A percentile compares a stretch with the other conserved stretches of the same genome.
Evolutionary conservation across 2,113 vertebrate genomes (phyloP).

Genomic region (cat (Felis catus)): DNA sequence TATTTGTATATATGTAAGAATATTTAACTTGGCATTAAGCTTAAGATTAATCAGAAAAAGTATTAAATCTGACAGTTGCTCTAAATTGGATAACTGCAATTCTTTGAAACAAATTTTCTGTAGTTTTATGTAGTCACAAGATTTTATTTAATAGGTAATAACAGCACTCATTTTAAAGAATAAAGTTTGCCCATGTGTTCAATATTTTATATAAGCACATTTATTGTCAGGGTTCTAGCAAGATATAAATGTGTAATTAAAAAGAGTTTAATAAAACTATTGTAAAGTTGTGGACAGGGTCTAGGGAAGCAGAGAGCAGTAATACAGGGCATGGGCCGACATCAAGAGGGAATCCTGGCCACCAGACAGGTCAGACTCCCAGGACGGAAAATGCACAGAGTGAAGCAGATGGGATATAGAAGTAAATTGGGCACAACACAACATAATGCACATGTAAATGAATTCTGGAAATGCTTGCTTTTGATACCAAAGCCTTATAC

Average conservation of each 20-base stretch:
- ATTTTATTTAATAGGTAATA: not conserved
- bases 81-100: not conserved
- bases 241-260: not conserved
- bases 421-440: not conserved
- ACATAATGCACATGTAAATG: not conserved
- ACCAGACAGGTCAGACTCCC: not conserved
- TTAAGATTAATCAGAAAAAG: not conserved
- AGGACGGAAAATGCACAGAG: not conserved
- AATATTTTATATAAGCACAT: slow-evolving; percentile 2
- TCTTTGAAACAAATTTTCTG: not conserved
- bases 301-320: not conserved
- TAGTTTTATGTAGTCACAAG: not conserved
- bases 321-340: not conserved
- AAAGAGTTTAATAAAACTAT: not conserved
- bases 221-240: not conserved
- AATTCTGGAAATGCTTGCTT: not conserved
- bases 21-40: not conserved
- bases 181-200: not conserved
- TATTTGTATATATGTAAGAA: not conserved
- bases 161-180: not conserved
- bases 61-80: slow-evolving; percentile 1
- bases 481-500: not conserved
- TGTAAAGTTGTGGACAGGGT: not conserved
- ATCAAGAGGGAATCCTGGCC: not conserved
- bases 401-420: not conserved